phyloP scores from a whole-genome alignment of 2,113 vertebrate species.

The Puma concolor region DNA sequence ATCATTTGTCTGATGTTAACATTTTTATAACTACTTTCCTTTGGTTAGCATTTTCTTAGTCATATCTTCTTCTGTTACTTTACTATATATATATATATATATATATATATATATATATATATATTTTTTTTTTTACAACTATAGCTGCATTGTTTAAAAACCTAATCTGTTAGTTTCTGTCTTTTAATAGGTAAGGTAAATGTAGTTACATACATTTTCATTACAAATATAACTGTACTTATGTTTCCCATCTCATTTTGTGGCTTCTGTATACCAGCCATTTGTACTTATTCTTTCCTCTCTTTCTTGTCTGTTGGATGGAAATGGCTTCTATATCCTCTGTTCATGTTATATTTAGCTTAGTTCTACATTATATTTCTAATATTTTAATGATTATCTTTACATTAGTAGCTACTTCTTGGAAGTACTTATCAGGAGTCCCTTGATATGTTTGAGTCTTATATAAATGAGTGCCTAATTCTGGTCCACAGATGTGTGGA shows the following conservation, averaged over 20 bases:
- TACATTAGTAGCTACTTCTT: background rate
- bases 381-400: conserved; percentile 9
- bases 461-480: background rate
- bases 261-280: background rate
- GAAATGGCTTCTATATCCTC: background rate
- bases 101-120: background rate
- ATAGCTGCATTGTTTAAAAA: background rate
- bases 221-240: background rate
- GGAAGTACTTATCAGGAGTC: background rate
- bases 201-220: background rate
- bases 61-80: background rate
- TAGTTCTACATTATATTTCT: conserved; percentile 20
- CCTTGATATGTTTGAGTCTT: background rate
- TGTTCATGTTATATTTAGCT: background rate
- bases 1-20: background rate
- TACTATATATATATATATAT: background rate
- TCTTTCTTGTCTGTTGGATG: background rate
- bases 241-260: background rate
- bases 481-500: background rate
- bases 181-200: conserved; percentile 23
- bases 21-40: background rate
- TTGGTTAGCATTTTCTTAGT: conserved; percentile 10
- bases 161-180: background rate
- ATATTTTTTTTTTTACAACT: background rate
- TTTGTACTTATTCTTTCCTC: background rate